Base-by-base conservation (phyloP, 2,113 vertebrate genomes). In the Chamaea fasciata region DNA sequence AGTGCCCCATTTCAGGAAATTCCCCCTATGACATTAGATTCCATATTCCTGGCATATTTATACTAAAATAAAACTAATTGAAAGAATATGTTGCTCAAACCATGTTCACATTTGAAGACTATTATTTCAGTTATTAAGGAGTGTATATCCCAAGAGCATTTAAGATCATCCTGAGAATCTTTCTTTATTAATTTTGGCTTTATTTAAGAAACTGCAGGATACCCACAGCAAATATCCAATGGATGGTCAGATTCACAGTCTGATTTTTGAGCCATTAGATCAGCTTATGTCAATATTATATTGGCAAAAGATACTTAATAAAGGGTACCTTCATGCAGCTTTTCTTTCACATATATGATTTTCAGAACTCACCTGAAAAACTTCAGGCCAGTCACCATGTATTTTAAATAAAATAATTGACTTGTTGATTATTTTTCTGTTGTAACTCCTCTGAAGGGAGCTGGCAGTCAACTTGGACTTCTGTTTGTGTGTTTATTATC, bases 171-270 rank as follows among this genome's bases (percentile, higher is more conserved):
- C 89, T 52, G 82, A 86, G 86, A 87, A 60, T 89, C 73, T 83
- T 68, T 90, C 31, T 92, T 95, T 96, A 42, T 95, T 76, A n/a
- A n/a, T n/a, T n/a, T n/a, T n/a, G n/a, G 15, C 80, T 96, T 96
- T 83, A 69, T 91, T 76, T 96, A 83, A 96, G 91, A 90, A 91
- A 79, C 73, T 89, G 92, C 90, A 62, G 41, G 95, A 83, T 55
- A 47, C 24, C 37, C 70, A 15, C 70, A 87, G 49, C 65, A 90
- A 68, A 52, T 83, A 62, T 64, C 27, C 59, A 71, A 23, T 23
- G 86, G 82, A 52, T 62, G 46, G 17, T 50, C 70, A 50, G 30
- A 50, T 64, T 81, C 50, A 14, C 41, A 27, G n/a, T 42, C 24
- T 41, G 30, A 10, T 75, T 92, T 92, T 82, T 53, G 74, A 81